Conservation (phyloP, 1,140 invertebrate genomes). For the Mya arenaria region DNA sequence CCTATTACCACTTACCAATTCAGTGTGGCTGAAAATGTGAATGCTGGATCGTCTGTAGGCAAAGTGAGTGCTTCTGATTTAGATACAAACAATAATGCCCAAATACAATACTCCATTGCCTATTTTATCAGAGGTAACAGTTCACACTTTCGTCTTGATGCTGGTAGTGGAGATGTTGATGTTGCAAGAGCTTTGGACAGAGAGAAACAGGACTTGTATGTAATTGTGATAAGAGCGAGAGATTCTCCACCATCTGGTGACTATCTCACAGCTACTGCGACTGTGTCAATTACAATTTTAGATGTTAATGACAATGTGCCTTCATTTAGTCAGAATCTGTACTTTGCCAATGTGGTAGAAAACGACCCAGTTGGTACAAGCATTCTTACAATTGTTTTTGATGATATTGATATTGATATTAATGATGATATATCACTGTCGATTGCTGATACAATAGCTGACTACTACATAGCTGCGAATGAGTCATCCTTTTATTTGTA, state of each 20-base stretch:
- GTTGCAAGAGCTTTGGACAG: constrained; percentile 61
- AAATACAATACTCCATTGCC: constrained; percentile 53
- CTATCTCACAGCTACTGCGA: constrained; percentile 47
- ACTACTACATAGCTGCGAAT: constrained; percentile 86
- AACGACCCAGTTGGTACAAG: constrained; percentile 93
- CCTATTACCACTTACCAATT: constrained; percentile 47
- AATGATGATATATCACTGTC: constrained; percentile 94
- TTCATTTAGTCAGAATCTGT: constrained; percentile 79
- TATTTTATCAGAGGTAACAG: constrained; percentile 53
- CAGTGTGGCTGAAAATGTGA: constrained; percentile 56
- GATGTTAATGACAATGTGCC: constrained; percentile 79
- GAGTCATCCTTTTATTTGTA: constrained; percentile 89
- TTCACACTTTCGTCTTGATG: constrained; percentile 57
- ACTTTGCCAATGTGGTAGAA: constrained; percentile 88
- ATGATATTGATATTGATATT: constrained; percentile 77
- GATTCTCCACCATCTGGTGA: constrained; percentile 61
- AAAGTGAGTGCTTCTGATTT: constrained; percentile 57
- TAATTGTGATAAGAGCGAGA: constrained; percentile 54
- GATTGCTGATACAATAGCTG: constrained; percentile 65
- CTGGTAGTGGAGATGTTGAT: constrained; percentile 55
- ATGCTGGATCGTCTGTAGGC: constrained; percentile 13
- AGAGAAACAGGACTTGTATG: constrained; percentile 61
- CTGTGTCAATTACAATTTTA: constrained; percentile 66
- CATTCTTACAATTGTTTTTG: constrained; percentile 89
- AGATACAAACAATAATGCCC: constrained; percentile 64